These are phyloP conservation scores for Struthidea cinerea DNA, from an alignment of 2,113 vertebrate species.

Conservation along the genomic window DNA sequence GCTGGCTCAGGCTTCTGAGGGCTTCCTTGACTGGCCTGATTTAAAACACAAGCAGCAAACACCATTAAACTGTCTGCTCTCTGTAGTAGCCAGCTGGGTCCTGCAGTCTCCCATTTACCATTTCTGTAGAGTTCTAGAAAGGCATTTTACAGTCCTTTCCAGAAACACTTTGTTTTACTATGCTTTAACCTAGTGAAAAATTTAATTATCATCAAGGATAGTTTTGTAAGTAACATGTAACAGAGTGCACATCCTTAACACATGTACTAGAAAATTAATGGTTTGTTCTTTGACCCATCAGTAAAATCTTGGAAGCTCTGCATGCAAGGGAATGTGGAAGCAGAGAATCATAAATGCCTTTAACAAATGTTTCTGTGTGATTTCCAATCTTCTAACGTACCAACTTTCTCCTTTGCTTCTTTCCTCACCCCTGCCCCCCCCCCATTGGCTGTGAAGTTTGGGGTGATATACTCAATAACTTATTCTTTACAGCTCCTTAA, in stretches of 20 bases:
- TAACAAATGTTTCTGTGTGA: neutral
- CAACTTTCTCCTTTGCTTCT: neutral
- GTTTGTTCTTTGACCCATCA: neutral
- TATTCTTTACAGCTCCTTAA: neutral
- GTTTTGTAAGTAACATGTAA: neutral
- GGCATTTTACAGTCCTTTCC: neutral
- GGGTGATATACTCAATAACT: neutral
- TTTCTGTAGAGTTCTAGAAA: neutral
- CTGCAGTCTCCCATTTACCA: neutral
- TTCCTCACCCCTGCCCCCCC: rapidly evolving
- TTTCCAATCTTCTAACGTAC: neutral
- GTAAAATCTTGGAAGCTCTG: neutral
- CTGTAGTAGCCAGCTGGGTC: neutral
- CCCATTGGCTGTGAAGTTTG: neutral
- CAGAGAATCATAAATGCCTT: neutral
- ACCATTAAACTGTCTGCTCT: neutral
- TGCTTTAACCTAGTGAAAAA: neutral
- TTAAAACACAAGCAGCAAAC: neutral
- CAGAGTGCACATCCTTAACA: neutral
- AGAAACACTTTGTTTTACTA: neutral
- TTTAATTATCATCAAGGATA: neutral
- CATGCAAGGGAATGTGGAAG: neutral
- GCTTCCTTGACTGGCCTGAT: neutral
- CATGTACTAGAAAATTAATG: neutral
- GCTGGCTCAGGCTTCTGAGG: neutral